Evolutionary conservation across 2,797 vertebrate species (phyloP), one percentile per base, ranked within the genome.

Genomic region (Anniella stebbinsi): DNA sequence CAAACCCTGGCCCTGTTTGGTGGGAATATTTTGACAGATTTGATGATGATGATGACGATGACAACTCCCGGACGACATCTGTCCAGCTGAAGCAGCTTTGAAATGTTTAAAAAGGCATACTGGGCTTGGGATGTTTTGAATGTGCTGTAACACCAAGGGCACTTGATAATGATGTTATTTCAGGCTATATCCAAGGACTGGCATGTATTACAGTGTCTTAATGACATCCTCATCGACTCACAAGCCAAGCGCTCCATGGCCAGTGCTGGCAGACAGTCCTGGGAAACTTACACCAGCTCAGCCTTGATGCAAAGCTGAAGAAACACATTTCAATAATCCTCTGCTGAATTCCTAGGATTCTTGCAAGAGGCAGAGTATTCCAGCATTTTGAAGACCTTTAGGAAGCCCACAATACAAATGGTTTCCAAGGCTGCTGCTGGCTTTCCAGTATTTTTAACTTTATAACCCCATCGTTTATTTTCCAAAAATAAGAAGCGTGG

Each of bases 161-260:
- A 69, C 66, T n/a, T n/a, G 66, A 70, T 48, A 48, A 67, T 84
- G 25, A 66, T 66, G 60, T 45, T 84, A 84, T 84, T 84, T 69
- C 63, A 69, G 25, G 82, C 6, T 33, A 84, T 48, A 23, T 51
- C 30, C 21, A 6, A 70, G 33, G 33, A 51, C 67, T 23, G 66
- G 45, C 30, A 51, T 51, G 30, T 70, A 51, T 18, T 84, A 63
- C 63, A 51, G 30, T 67, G 41, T 45, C 10, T 1, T 57, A 73
- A 85, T 54, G 51, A 73, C 48, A 72, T 33, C 67, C 18, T 57
- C 21, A 7, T 70, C 15, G 17, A 33, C 30, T 70, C 66, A 51
- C 23, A 66, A 38, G 10, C 18, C 45, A n/a, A n/a, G 18, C 18
- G 41, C 10, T 57, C 36, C 80, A 66, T 38, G 36, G 17, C n/a